Evolutionary conservation across 2,888 invertebrate species (phyloP).

Genomic region (Lepetodrilus schrolli): DNA sequence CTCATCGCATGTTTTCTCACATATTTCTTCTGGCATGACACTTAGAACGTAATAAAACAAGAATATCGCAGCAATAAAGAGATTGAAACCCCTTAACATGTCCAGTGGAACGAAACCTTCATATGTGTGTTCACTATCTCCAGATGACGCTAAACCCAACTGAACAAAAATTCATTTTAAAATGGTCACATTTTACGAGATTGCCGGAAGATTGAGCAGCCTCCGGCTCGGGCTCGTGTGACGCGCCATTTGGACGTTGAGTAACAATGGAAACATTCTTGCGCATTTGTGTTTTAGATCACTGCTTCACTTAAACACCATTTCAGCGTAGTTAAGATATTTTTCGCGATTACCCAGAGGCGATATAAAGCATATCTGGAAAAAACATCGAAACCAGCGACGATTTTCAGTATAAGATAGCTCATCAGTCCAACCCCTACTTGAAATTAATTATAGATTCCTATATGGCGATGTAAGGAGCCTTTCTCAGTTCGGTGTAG

Average conservation of each 20-base stretch:
- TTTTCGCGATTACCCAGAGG: neutral
- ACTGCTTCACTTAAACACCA: constrained; percentile 7
- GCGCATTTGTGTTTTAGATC: constrained; percentile 11
- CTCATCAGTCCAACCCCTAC: neutral
- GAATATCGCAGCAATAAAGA: neutral
- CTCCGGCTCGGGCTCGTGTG: neutral
- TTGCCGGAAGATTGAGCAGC: constrained; percentile 3
- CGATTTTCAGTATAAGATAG: neutral
- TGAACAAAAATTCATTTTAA: constrained; percentile 1
- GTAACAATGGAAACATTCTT: constrained; percentile 1
- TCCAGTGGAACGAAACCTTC: neutral
- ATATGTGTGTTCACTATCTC: neutral
- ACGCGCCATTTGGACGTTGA: constrained; percentile 23
- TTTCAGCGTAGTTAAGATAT: neutral
- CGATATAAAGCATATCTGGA: constrained; percentile 1
- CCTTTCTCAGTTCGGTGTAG: neutral
- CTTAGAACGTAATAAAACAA: constrained; percentile 3
- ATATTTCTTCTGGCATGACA: constrained; percentile 17
- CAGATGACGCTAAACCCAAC: neutral
- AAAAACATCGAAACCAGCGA: neutral
- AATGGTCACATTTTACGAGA: neutral
- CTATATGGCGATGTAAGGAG: constrained; percentile 7
- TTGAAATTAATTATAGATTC: constrained; percentile 28
- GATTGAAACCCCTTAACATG: neutral
- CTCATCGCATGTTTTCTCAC: neutral